Percentiles rank a stretch among this genome's conserved stretches.
Evolutionary conservation across 1,140 invertebrate species (phyloP).

Genomic region (Hestina assimilis): DNA sequence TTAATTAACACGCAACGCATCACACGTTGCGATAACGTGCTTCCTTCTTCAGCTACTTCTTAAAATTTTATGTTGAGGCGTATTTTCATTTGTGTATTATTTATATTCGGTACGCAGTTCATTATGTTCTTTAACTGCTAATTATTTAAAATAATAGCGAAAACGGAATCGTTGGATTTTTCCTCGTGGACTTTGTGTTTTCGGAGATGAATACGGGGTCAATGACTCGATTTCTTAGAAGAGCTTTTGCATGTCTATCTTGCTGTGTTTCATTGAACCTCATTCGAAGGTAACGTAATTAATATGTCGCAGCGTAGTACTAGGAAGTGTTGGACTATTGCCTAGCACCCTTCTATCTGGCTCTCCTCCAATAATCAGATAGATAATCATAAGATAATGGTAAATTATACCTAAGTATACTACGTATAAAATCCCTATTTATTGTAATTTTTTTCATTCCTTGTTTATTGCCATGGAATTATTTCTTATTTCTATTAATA

Average conservation of each 20-base stretch:
- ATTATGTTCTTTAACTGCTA: conserved; percentile 23
- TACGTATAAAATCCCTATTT: not conserved
- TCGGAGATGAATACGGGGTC: conserved; percentile 30
- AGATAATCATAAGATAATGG: conserved; percentile 26
- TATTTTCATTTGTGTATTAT: conserved; percentile 18
- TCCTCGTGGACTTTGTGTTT: conserved; percentile 37
- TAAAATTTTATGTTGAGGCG: conserved; percentile 15
- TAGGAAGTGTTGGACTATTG: conserved; percentile 63
- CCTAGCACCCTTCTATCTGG: conserved; percentile 50
- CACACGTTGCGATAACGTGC: conserved; percentile 15
- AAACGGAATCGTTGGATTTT: conserved; percentile 28
- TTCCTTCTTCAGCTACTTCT: conserved; percentile 31
- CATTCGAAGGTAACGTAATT: conserved; percentile 43
- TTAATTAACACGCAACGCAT: conserved; percentile 12
- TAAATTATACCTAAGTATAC: conserved; percentile 4
- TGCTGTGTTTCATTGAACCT: conserved; percentile 32
- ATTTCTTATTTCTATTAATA: no score
- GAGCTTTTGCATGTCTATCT: conserved; percentile 14
- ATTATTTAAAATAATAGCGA: conserved; percentile 33
- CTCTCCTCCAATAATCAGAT: conserved; percentile 44
- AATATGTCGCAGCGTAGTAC: conserved; percentile 27
- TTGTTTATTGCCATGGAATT: no score
- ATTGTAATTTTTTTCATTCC: not conserved
- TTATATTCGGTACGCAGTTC: conserved; percentile 25
- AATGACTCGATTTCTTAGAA: conserved; percentile 42